Evolutionary conservation across 1,140 invertebrate species (phyloP).

Genomic region (Uloborus diversus): DNA sequence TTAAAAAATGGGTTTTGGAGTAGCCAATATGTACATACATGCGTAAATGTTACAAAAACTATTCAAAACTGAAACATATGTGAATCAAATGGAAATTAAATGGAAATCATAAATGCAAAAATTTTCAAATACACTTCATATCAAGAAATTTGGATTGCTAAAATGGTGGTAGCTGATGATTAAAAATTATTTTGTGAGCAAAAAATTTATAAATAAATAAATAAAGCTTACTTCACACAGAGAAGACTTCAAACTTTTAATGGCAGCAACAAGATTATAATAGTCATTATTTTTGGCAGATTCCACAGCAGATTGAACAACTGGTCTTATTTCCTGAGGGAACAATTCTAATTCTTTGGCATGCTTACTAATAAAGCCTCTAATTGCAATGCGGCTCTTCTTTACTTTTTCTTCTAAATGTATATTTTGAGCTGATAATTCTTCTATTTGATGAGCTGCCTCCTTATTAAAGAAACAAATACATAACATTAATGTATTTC

Average conservation of each 20-base stretch:
- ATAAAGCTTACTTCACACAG: constrained; percentile 17
- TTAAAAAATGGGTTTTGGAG: too few relatives aligned
- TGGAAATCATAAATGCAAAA: too few relatives aligned
- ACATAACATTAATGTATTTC: background rate
- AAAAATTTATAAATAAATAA: background rate
- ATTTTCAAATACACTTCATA: too few relatives aligned
- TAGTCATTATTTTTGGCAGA: constrained; percentile 13
- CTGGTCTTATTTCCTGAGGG: constrained; percentile 13
- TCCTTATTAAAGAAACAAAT: background rate
- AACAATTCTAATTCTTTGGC: constrained; percentile 16
- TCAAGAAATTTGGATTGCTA: too few relatives aligned
- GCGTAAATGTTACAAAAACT: too few relatives aligned
- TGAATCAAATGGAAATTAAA: too few relatives aligned
- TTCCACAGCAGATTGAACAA: constrained; percentile 17
- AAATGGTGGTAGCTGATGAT: too few relatives aligned
- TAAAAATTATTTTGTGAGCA: background rate
- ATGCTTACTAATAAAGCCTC: constrained; percentile 23
- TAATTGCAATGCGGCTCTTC: constrained; percentile 15
- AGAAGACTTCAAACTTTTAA: constrained; percentile 19
- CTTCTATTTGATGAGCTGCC: background rate
- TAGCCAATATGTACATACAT: too few relatives aligned
- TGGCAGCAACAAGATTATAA: background rate
- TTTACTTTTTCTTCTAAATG: constrained; percentile 11
- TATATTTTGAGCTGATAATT: background rate
- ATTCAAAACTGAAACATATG: too few relatives aligned